Percentiles rank a stretch among this genome's conserved stretches.
phyloP scores from a whole-genome alignment of 2,113 vertebrate genomes.

The Onychostoma macrolepis region DNA sequence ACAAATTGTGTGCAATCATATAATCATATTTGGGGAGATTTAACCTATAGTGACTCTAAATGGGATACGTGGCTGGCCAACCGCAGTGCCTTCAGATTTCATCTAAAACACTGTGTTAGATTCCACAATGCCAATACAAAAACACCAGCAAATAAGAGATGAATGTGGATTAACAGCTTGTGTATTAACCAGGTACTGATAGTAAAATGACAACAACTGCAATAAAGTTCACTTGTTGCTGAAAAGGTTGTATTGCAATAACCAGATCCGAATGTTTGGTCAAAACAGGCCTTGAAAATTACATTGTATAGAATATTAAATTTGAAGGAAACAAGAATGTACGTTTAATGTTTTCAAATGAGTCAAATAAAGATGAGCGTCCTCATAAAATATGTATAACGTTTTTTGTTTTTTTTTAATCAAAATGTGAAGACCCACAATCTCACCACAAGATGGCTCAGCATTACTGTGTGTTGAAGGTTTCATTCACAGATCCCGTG shows the following conservation, averaged over 20 bases:
- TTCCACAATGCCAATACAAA: neutral
- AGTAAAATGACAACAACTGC: neutral
- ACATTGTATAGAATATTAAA: neutral
- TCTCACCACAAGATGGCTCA: conserved; percentile 16
- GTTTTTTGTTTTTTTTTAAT: neutral
- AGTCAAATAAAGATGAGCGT: conserved; percentile 34
- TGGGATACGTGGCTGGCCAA: neutral
- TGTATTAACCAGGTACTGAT: conserved; percentile 5
- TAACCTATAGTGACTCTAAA: neutral
- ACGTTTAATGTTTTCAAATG: conserved; percentile 19
- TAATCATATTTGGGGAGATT: neutral
- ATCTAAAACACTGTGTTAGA: neutral
- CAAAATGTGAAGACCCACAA: neutral
- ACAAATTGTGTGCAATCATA: conserved; percentile 10
- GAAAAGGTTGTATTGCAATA: neutral
- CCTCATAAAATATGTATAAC: neutral
- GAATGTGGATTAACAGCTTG: neutral
- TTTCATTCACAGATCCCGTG: neutral
- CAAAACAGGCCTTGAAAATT: neutral
- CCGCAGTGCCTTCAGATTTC: conserved; percentile 4
- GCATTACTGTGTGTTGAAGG: neutral
- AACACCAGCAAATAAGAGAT: neutral
- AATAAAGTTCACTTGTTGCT: neutral
- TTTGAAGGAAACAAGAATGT: neutral
- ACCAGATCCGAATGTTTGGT: neutral